Base-by-base conservation (phyloP, 2,797 vertebrate genomes). In the Peromyscus aztecus region DNA sequence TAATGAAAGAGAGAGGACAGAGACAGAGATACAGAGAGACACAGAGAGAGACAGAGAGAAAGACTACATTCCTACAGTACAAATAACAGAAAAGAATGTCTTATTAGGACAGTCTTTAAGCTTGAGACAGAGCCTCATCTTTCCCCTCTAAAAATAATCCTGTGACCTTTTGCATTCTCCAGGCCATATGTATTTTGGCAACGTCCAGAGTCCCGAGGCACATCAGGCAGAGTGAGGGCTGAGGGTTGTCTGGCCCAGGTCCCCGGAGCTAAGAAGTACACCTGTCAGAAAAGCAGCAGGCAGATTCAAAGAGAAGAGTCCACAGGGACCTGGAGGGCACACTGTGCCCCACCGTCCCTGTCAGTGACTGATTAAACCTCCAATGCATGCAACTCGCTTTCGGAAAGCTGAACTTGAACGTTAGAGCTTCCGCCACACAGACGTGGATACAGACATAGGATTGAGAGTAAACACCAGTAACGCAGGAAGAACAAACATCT, bases 321-420 rank as follows among this genome's bases (percentile, higher is more conserved):
- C 98, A 98, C 86, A 96, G 99, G 98, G 99, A 99, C 94, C 97
- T 21, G 94, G 97, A 97, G 97, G 98, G 97, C 95, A 98, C 97
- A 97, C 98, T 84, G 92, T 96, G 92, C 86, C 96, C 97, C 93
- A 94, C 94, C 57, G 76, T 55, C 98, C 96, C 98, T 97, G 95
- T 97, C 98, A 98, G 97, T 93, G 98, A 97, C 97, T 96, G 98
- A 97, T 97, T 98, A 96, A 91, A 83, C 81, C 94, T 97, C 75
- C 86, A 91, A 89, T 40, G 57, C 78, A 75, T 61, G 85, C 34
- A 65, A 49, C 55, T 63, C 4, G 2, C 52, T 83, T 92, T 71
- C 77, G 76, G 65, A 95, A 93, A 95, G 82, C 46, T 49, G 31
- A 73, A 83, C 82, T 94, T 92, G 86, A 91, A 95, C 90, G 78